A percentile compares a stretch with the other conserved stretches of the same genome.
phyloP scores from a whole-genome alignment of 2,797 vertebrate species.

The Brachyrhaphis roseni region DNA sequence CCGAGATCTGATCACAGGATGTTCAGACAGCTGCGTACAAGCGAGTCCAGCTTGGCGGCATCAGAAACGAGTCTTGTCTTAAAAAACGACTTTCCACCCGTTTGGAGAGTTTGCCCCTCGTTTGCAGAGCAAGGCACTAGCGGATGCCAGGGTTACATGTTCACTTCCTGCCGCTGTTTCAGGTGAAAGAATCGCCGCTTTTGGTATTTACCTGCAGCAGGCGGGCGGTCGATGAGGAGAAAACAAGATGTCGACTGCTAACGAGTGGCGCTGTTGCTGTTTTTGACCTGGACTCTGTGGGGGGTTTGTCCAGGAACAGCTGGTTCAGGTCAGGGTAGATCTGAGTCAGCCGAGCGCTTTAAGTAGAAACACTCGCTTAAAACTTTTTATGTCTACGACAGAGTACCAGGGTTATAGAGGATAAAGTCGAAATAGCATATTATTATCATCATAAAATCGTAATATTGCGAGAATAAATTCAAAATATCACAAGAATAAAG shows the following conservation, averaged over 20 bases:
- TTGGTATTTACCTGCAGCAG: background rate
- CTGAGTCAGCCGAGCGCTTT: background rate
- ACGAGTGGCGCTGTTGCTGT: background rate
- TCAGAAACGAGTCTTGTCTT: no score
- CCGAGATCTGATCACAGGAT: slow-evolving; percentile 16
- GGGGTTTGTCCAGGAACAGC: background rate
- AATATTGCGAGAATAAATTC: no score
- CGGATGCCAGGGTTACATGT: background rate
- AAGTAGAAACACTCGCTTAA: background rate
- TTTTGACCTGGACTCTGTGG: background rate
- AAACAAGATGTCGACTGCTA: background rate
- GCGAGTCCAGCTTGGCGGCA: background rate
- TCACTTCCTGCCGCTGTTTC: background rate
- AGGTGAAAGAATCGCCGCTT: background rate
- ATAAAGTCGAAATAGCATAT: no score
- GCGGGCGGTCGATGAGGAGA: background rate
- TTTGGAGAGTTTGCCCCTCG: background rate
- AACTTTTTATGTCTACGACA: no score
- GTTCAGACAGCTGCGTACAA: slow-evolving; percentile 7
- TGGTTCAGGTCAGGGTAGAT: background rate
- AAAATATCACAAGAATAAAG: no score
- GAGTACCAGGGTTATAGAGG: no score
- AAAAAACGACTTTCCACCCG: background rate
- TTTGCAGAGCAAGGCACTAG: background rate
- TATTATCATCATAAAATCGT: no score